Conservation (phyloP, 92 coral and sea anemone species). For the Scolanthus callimorphus region DNA sequence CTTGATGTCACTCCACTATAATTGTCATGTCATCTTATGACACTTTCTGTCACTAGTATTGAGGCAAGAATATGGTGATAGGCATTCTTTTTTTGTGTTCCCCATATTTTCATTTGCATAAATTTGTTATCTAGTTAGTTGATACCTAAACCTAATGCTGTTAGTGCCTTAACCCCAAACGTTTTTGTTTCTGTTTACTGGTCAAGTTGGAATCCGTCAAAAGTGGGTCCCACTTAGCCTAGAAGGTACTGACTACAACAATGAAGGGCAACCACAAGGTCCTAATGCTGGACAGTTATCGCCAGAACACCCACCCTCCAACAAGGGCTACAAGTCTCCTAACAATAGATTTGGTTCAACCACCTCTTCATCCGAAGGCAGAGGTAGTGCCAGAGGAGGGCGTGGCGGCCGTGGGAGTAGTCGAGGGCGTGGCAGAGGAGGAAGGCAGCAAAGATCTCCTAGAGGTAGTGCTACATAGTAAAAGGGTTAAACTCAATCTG, state of each 20-base stretch:
- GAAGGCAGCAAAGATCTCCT: conserved; percentile 84
- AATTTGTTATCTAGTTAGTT: too few relatives aligned
- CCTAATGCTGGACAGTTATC: conserved; percentile 36
- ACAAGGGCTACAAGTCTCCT: conserved; percentile 80
- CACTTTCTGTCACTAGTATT: too few relatives aligned
- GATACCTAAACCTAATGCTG: too few relatives aligned
- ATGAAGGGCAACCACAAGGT: conserved; percentile 22
- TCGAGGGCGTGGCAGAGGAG: conserved; percentile 90
- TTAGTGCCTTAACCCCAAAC: too few relatives aligned
- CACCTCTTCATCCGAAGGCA: conserved; percentile 38
- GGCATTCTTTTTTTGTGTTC: too few relatives aligned
- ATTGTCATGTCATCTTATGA: too few relatives aligned
- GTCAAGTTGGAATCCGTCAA: conserved; percentile 53
- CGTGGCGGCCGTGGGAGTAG: conserved; percentile 91
- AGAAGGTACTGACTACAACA: conserved; percentile 60
- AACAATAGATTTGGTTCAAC: conserved; percentile 69
- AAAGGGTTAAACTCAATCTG: too few relatives aligned
- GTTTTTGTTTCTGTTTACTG: neutral
- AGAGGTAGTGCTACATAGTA: conserved; percentile 83
- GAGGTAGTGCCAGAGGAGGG: conserved; percentile 65
- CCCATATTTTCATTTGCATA: too few relatives aligned
- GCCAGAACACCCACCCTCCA: conserved; percentile 62
- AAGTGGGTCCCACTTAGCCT: conserved; percentile 95
- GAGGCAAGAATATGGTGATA: too few relatives aligned
- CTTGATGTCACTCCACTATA: too few relatives aligned